These are phyloP conservation scores for Buphagus erythrorhynchus DNA, from an alignment of 2,797 vertebrate species.

Conservation along the genomic window DNA sequence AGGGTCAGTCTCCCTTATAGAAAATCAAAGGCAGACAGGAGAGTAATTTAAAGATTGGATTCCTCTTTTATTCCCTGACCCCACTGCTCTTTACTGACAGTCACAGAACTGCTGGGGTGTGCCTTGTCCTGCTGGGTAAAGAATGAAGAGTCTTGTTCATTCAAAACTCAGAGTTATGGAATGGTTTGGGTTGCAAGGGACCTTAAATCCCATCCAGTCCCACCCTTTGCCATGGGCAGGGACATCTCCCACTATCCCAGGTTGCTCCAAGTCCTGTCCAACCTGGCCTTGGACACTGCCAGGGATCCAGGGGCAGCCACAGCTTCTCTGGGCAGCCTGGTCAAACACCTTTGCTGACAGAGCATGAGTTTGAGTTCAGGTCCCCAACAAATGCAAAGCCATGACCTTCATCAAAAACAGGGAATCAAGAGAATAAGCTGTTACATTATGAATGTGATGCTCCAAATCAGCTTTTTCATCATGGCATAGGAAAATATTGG, in stretches of 20 bases:
- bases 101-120: not conserved
- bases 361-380: not conserved
- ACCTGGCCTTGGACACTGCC: rapidly evolving
- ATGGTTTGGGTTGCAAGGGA: not conserved
- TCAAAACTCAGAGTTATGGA: not conserved
- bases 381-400: not conserved
- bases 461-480: not conserved
- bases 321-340: rapidly evolving
- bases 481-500: not conserved
- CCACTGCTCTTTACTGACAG: not conserved
- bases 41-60: not conserved
- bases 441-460: not conserved
- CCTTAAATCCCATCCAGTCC: not conserved
- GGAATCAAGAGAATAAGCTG: not conserved
- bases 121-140: not conserved
- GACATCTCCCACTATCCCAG: not conserved
- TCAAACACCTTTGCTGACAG: not conserved
- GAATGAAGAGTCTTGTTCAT: not conserved
- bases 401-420: not conserved
- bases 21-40: not conserved
- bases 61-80: not conserved
- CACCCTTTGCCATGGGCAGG: not conserved
- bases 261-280: rapidly evolving
- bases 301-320: not conserved
- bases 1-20: not conserved